Percentiles rank a stretch among this genome's conserved stretches.
Evolutionary conservation across 1,140 invertebrate genomes (phyloP).

Genomic region (Drosophila orosa): DNA sequence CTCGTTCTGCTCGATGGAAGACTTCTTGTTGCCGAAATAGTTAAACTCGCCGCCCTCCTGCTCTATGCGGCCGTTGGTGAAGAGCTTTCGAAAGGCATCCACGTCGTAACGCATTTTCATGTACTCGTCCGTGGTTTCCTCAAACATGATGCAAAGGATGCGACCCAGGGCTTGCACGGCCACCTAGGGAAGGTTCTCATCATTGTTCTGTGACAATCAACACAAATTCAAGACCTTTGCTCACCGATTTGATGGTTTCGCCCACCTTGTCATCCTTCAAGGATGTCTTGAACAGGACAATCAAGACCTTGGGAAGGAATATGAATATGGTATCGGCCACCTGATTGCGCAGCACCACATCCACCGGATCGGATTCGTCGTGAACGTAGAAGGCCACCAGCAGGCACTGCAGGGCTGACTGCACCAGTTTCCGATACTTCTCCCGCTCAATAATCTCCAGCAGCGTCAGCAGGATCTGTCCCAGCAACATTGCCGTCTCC

Average conservation of each 20-base stretch:
- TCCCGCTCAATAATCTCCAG: conserved; percentile 69
- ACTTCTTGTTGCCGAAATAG: conserved; percentile 54
- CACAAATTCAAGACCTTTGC: neutral
- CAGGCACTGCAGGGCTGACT: conserved; percentile 59
- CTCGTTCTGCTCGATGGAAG: conserved; percentile 54
- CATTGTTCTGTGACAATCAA: neutral
- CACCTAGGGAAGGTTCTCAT: conserved; percentile 29
- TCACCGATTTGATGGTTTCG: conserved; percentile 71
- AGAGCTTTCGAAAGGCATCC: conserved; percentile 55
- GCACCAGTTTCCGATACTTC: conserved; percentile 69
- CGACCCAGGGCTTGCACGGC: conserved; percentile 71
- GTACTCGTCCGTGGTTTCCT: conserved; percentile 69
- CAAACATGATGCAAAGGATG: conserved; percentile 75
- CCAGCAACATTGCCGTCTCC: conserved; percentile 53
- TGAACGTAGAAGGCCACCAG: conserved; percentile 76
- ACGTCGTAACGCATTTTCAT: conserved; percentile 58
- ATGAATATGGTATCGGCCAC: conserved; percentile 75
- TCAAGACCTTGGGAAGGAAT: conserved; percentile 76
- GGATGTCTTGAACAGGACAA: conserved; percentile 59
- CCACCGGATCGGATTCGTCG: conserved; percentile 66
- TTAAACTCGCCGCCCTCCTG: conserved; percentile 30
- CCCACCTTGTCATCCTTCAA: conserved; percentile 73
- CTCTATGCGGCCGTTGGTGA: conserved; percentile 6
- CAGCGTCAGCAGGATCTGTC: conserved; percentile 66
- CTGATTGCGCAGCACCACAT: conserved; percentile 78